Evolutionary conservation across 2,888 invertebrate species (phyloP).

Genomic region (Brenthis ino): DNA sequence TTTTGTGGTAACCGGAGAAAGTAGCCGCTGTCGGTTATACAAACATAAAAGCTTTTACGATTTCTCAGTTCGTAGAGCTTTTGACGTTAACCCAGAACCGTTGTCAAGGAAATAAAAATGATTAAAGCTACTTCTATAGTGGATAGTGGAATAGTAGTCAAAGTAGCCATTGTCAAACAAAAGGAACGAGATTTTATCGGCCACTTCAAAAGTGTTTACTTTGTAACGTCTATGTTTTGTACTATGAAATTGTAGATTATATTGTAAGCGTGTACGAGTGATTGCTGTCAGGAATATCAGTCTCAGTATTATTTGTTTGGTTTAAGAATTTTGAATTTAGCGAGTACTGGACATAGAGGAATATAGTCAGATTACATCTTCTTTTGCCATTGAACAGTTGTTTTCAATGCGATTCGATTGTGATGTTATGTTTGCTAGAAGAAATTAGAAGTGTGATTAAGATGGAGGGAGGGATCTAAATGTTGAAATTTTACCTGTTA

Average conservation of each 20-base stretch:
- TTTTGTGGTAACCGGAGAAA: no score
- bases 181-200: slow-evolving; percentile 15
- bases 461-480: no score
- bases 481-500: no score
- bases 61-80: not conserved
- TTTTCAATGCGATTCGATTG: no score
- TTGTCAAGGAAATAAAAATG: slow-evolving; percentile 16
- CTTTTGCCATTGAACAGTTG: no score
- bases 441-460: no score
- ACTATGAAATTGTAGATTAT: slow-evolving; percentile 6
- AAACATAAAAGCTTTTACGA: slow-evolving; percentile 10
- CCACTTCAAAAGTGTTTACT: slow-evolving; percentile 26
- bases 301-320: no score
- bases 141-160: slow-evolving; percentile 23
- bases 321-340: no score
- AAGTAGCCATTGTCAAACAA: slow-evolving; percentile 29
- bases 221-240: slow-evolving; percentile 4
- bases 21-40: not conserved
- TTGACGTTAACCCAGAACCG: not conserved
- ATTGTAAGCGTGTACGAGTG: not conserved
- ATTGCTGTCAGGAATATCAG: not conserved
- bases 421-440: no score
- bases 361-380: no score
- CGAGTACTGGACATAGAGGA: no score
- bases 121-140: slow-evolving; percentile 22